Evolutionary conservation across 2,888 invertebrate species (phyloP).

Genomic region (Notodonta ziczac): DNA sequence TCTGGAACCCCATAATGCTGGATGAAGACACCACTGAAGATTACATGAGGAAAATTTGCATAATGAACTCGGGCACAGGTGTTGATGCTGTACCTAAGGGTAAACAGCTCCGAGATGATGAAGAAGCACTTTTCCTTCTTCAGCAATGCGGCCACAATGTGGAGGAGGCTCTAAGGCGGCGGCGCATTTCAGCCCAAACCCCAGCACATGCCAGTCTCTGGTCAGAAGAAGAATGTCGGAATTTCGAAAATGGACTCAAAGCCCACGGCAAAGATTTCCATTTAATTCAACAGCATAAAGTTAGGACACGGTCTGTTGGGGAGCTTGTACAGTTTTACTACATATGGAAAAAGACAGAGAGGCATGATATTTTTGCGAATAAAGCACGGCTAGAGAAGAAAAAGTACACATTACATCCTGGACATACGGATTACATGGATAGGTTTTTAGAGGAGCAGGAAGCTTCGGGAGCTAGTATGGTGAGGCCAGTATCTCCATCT

Average conservation of each 20-base stretch:
- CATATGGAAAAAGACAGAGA: constrained; percentile 99
- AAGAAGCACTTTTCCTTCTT: constrained; percentile 94
- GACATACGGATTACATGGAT: constrained; percentile 97
- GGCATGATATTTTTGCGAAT: constrained; percentile 96
- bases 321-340: constrained; percentile 98
- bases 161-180: constrained; percentile 95
- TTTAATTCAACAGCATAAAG: constrained; percentile 96
- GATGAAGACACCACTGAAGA: constrained; percentile 90
- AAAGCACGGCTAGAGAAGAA: constrained; percentile 95
- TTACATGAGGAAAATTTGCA: constrained; percentile 88
- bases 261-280: constrained; percentile 98
- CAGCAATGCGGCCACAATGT: constrained; percentile 97
- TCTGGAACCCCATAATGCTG: constrained; percentile 95
- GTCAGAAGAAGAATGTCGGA: constrained; percentile 98
- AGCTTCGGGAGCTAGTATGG: constrained; percentile 86
- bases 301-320: constrained; percentile 96
- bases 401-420: constrained; percentile 95
- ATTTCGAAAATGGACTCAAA: constrained; percentile 97
- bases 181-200: constrained; percentile 89
- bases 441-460: constrained; percentile 95
- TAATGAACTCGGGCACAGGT: constrained; percentile 73
- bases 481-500: constrained; percentile 83
- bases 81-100: constrained; percentile 87
- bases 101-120: constrained; percentile 92
- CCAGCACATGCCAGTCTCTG: constrained; percentile 92